Base-by-base conservation (phyloP, 2,797 vertebrate species). In the Fringilla coelebs region DNA sequence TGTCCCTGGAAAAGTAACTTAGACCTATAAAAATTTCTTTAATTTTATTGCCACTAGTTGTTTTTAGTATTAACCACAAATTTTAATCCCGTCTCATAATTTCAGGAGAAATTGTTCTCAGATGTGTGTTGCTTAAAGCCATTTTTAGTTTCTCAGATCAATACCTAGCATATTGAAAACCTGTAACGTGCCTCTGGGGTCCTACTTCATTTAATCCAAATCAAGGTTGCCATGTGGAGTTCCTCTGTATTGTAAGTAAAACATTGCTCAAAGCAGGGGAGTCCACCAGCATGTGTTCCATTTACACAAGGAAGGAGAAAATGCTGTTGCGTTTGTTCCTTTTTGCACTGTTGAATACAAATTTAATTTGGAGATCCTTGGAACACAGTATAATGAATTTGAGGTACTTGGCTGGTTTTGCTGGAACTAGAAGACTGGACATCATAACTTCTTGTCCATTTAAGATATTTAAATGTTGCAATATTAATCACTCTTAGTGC, bases 211-310 rank as follows among this genome's bases (percentile, higher is more conserved):
- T 96, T 96, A 96, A 97, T 83, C 94, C 89, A 93, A 96, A 96
- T 90, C 96, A 91, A 97, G 96, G 95, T 96, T 97, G 94, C 94
- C 96, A 75, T 95, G 93, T 96, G 96, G 95, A 97, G 90, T 95
- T 94, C 94, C 96, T 97, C 94, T 97, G 95, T 96, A 26, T 97
- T 97, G 96, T 97, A 96, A 97, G 96, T 97, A 97, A 96, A 93
- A 81, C 79, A 15, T 31, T 94, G 81, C 19, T 2, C 79, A 96
- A 60, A 95, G 83, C 93, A 96, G 95, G 96, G 94, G 93, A 96
- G 89, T 74, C 96, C 93, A 84, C 93, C 95, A 95, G 96, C 97
- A 96, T 96, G 95, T 88, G 36, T 95, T 94, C 86, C 85, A 55
- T 94, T 90, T 94, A 91, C 70, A 83, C 68, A 32, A 93, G 81